Evolutionary conservation across 2,113 vertebrate genomes (phyloP), one percentile per base, ranked within the genome.

Genomic region (Mormoops blainvillei): DNA sequence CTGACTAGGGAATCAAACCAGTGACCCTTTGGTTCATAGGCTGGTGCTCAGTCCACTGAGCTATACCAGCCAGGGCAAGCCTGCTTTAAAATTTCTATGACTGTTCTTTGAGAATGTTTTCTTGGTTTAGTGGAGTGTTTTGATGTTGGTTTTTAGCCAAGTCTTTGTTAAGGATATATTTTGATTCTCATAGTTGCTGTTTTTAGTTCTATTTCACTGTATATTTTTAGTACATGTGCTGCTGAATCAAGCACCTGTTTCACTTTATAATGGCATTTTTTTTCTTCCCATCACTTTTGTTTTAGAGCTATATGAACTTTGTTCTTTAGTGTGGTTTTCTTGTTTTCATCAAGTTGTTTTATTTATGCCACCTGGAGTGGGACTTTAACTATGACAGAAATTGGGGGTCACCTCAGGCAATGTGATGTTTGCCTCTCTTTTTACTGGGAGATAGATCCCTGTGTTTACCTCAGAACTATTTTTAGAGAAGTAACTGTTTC

Each of bases 401-500:
- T 26, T 11, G 20, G 71, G 67, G 33, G 41, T 92, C 33, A 16
- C 26, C 38, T 81, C 67, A 58, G 65, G 48, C 38, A 80, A 0
- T 76, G 38, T 92, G 43, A 2, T 68, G 77, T 58, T 80, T 80
- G 33, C 24, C 28, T 82, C 10, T 56, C 68, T 65, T 71, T 77
- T 91, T 45, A 38, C n/a, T 58, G 26, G 52, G 48, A 41, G 38
- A 41, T 52, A 41, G 38, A 41, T 52, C 33, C 77, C 4, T 58
- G 5, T 95, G 70, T 91, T 76, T 76, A 82, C 38, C 26, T 83
- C 24, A 20, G 10, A 76, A n/a, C 74, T 86, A n/a, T 94, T 86
- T 93, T 65, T 90, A 89, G 73, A 86, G 43, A 20, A 84, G 13
- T 65, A 41, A n/a, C n/a, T 87, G 93, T 73, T 94, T 96, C 67